These are phyloP conservation scores for Cylas formicarius DNA, from an alignment of 1,140 invertebrate species.

Conservation along the genomic window DNA sequence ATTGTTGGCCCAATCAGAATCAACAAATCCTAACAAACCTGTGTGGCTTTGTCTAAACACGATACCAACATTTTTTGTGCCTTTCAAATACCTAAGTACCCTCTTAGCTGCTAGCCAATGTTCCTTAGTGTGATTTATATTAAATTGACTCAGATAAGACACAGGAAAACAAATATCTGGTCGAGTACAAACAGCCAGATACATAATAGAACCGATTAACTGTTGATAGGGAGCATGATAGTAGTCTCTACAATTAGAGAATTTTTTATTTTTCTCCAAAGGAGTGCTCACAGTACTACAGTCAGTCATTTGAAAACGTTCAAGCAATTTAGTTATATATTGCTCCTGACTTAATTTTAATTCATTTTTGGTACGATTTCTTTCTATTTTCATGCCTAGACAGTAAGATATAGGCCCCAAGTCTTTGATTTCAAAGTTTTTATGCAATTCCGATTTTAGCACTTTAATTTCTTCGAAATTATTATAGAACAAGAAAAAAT, in stretches of 20 bases:
- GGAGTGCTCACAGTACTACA: constrained; percentile 36
- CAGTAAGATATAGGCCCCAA: constrained; percentile 17
- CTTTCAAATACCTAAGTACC: constrained; percentile 20
- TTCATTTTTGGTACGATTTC: constrained; percentile 26
- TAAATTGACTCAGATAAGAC: constrained; percentile 20
- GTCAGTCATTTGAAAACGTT: constrained; percentile 37
- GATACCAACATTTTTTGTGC: constrained; percentile 16
- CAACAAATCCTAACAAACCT: constrained; percentile 26
- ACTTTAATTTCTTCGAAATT: constrained; percentile 18
- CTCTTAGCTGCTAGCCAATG: constrained; percentile 16
- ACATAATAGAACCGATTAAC: constrained; percentile 21
- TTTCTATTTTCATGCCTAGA: constrained; percentile 37
- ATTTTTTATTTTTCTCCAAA: constrained; percentile 30
- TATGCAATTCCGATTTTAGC: constrained; percentile 23
- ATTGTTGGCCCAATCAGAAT: constrained; percentile 40
- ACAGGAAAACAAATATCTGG: constrained; percentile 20
- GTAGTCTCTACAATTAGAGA: constrained; percentile 17
- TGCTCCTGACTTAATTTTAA: constrained; percentile 35
- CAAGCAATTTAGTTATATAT: constrained; percentile 37
- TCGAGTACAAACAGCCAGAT: constrained; percentile 16
- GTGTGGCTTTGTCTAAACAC: constrained; percentile 10
- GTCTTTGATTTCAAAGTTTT: constrained; percentile 35
- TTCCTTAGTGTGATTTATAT: constrained; percentile 18
- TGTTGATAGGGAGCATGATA: constrained; percentile 23
- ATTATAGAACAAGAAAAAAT: constrained; percentile 37